Percentiles rank a stretch among this genome's conserved stretches.
These are phyloP conservation scores for Porites rus DNA, from an alignment of 92 coral and sea anemone genomes.

Conservation along the genomic window DNA sequence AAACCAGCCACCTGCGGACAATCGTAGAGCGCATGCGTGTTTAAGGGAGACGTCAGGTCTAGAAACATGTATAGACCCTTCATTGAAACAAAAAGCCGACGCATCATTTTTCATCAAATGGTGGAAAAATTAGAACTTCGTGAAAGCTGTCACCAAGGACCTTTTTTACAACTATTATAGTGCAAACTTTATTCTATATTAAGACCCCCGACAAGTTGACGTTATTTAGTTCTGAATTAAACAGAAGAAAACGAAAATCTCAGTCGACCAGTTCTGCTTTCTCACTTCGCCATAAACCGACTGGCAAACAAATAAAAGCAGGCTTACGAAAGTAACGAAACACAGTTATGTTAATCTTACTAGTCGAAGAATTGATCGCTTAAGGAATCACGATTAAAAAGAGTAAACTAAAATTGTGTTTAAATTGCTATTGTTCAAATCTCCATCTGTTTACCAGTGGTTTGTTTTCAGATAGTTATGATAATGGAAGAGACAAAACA, in stretches of 20 bases:
- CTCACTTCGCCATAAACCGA: not conserved
- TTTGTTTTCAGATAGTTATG: slow-evolving; percentile 64
- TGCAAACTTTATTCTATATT: not conserved
- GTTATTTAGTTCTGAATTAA: slow-evolving; percentile 13
- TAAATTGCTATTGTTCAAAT: slow-evolving; percentile 54
- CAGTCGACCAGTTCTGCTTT: not conserved
- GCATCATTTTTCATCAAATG: not conserved
- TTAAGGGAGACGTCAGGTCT: not conserved
- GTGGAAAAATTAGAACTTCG: too few relatives aligned
- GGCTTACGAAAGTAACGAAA: slow-evolving; percentile 14
- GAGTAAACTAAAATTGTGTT: slow-evolving; percentile 42
- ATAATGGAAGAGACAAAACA: slow-evolving; percentile 64
- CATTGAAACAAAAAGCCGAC: not conserved
- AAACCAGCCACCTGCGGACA: slow-evolving; percentile 5
- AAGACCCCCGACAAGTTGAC: not conserved
- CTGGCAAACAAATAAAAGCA: not conserved
- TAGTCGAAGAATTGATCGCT: slow-evolving; percentile 7
- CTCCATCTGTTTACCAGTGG: slow-evolving; percentile 79
- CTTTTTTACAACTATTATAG: not conserved
- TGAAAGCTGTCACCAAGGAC: not conserved
- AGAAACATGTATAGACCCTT: not conserved
- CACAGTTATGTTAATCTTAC: not conserved
- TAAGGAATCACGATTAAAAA: slow-evolving; percentile 2
- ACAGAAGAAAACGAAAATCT: slow-evolving; percentile 29
- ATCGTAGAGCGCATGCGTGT: slow-evolving; percentile 26